Evolutionary conservation across 1,140 invertebrate species (phyloP), one percentile per base, ranked within the genome.

Genomic region (Coelopa frigida): DNA sequence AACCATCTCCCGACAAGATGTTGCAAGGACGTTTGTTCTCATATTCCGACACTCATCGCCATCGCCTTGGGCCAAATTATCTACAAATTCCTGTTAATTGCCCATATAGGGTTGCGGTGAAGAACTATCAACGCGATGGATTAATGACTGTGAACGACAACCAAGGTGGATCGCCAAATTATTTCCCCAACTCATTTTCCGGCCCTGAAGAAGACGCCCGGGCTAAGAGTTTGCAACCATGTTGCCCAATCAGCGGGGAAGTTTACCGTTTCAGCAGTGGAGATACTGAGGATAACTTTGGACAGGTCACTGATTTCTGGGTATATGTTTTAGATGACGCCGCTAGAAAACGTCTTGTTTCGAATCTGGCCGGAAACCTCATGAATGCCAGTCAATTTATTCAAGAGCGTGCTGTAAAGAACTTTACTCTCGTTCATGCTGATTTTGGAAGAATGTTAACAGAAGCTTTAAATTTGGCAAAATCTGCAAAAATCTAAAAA

Each of bases 81-180:
- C 74, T 87, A 33, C 91, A 97, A 67, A 77, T 98, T 31, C 88
- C 94, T 5, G 90, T 98, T n/a, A 98, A 98, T 69, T 92, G 89
- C 59, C 93, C 94, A 1, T 91, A 83, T 59, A 75, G 77, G 37
- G 77, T 79, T 38, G 64, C 56, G 20, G 65, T 76, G 2, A 69
- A 70, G 27, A 94, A 95, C 67, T 94, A 88, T 67, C 88, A 94
- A 68, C 79, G 94, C 27, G 94, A 97, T 72, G 94, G 94, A 2
- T 74, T 79, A 7, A 82, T 82, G 75, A 70, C 74, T 10, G 66
- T 76, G 12, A 68, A 74, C 55, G 73, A 78, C 44, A 83, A 82
- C 57, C 79, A 87, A 75, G 82, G 75, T 32, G 86, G 84, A 27
- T 83, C 85, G 11, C 94, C 94, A 2, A 96, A 96, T 71, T 98